phyloP scores from a whole-genome alignment of 2,113 vertebrate genomes.

The Xiphophorus maculatus region DNA sequence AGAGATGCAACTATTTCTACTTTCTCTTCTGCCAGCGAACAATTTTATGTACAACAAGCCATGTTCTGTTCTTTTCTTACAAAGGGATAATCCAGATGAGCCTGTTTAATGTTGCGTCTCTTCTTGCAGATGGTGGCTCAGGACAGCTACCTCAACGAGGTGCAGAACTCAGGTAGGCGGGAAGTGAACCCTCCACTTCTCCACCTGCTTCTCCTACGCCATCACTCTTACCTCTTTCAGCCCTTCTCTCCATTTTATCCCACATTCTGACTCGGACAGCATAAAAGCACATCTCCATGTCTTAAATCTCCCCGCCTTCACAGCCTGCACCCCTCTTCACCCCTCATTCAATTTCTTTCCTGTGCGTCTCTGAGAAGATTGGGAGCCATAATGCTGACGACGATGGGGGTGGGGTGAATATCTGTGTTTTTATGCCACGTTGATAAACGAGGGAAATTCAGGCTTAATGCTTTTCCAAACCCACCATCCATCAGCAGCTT shows the following conservation, averaged over 20 bases:
- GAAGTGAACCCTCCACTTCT: constrained; percentile 38
- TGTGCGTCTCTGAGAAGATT: constrained; percentile 9
- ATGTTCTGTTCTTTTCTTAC: neutral
- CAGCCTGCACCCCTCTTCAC: constrained; percentile 8
- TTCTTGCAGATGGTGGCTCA: constrained; percentile 77
- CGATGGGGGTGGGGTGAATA: constrained; percentile 53
- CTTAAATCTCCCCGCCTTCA: constrained; percentile 19
- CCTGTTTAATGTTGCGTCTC: neutral
- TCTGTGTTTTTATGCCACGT: constrained; percentile 3
- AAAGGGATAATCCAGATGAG: too few relatives aligned
- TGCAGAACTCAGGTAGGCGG: constrained; percentile 82
- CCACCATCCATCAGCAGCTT: neutral
- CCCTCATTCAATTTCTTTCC: constrained; percentile 23
- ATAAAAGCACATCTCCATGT: constrained; percentile 19
- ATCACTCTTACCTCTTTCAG: constrained; percentile 1
- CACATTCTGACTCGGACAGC: constrained; percentile 52
- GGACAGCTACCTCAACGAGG: constrained; percentile 82
- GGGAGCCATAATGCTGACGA: constrained; percentile 20
- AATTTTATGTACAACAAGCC: neutral
- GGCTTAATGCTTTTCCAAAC: constrained; percentile 2
- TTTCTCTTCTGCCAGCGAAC: too few relatives aligned
- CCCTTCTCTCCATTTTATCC: constrained; percentile 39
- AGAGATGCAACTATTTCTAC: neutral
- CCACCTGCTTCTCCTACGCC: constrained; percentile 21
- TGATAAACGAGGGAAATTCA: constrained; percentile 11